A percentile compares a stretch with the other conserved stretches of the same genome.
Evolutionary conservation across 2,888 invertebrate genomes (phyloP).

Genomic region (Aporophyla lueneburgensis): DNA sequence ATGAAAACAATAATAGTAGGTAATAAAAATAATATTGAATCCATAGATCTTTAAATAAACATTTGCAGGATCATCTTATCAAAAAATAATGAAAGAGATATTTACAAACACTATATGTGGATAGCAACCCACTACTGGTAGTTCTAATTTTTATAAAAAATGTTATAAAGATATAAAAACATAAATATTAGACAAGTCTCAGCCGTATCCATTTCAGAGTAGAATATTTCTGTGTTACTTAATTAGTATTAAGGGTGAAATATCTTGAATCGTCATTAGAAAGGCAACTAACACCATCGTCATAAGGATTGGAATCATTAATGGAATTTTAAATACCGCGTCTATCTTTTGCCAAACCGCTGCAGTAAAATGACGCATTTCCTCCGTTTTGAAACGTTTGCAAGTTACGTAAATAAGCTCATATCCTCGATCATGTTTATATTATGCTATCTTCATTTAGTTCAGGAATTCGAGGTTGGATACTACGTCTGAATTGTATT

Average conservation of each 20-base stretch:
- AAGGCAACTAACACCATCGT: not conserved
- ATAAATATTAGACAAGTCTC: not conserved
- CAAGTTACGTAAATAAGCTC: constrained; percentile 5
- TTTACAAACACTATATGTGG: not conserved
- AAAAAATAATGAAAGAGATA: too few relatives aligned
- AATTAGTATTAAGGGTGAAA: not conserved
- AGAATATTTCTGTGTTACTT: not conserved
- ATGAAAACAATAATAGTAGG: not conserved
- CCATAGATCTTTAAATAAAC: not conserved
- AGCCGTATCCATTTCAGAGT: not conserved
- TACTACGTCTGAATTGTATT: too few relatives aligned
- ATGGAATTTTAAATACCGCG: constrained; percentile 19
- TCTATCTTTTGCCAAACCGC: constrained; percentile 37
- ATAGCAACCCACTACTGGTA: too few relatives aligned
- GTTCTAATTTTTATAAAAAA: too few relatives aligned
- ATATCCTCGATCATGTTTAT: constrained; percentile 2
- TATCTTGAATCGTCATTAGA: not conserved
- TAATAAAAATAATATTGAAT: not conserved
- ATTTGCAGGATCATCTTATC: not conserved
- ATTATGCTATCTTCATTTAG: not conserved
- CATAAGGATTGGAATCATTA: constrained; percentile 13
- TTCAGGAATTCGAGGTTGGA: not conserved
- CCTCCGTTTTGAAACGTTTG: constrained; percentile 19
- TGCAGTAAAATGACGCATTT: constrained; percentile 43
- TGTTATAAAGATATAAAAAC: not conserved